Conservation (phyloP, 2,888 invertebrate genomes). For the Chloroclystis v-ata region DNA sequence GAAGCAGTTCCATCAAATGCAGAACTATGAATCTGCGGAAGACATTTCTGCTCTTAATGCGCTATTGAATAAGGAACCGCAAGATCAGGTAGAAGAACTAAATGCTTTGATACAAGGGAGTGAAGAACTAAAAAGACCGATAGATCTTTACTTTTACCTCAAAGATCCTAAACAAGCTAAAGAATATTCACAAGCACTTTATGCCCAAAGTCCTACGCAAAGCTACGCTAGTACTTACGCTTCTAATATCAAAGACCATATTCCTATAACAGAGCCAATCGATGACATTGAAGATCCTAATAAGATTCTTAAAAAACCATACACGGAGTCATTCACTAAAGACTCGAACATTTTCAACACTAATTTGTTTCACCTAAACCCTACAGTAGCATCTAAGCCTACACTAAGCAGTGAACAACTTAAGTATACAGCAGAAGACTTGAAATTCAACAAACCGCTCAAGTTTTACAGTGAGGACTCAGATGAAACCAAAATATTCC, state of each 20-base stretch:
- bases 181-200: conserved; percentile 41
- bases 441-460: conserved; percentile 42
- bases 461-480: conserved; percentile 27
- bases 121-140: conserved; percentile 46
- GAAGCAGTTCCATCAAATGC: conserved; percentile 54
- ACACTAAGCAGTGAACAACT: conserved; percentile 30
- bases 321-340: conserved; percentile 28
- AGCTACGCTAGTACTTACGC: conserved; percentile 46
- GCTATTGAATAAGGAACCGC: conserved; percentile 67
- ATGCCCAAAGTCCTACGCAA: conserved; percentile 36
- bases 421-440: conserved; percentile 37
- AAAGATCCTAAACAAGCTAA: conserved; percentile 45
- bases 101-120: conserved; percentile 60
- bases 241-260: conserved; percentile 49
- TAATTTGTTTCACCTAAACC: conserved; percentile 54
- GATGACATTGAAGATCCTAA: conserved; percentile 63
- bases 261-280: conserved; percentile 66
- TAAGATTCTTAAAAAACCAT: conserved; percentile 26
- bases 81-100: conserved; percentile 69
- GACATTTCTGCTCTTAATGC: conserved; percentile 66
- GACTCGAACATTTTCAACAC: conserved; percentile 36
- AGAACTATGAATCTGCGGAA: conserved; percentile 53
- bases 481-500: conserved; percentile 43
- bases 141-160: conserved; percentile 59
- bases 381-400: conserved; percentile 33